Evolutionary conservation across 2,888 invertebrate genomes (phyloP), one percentile per base, ranked within the genome.

Genomic region (Branchellion lobata): DNA sequence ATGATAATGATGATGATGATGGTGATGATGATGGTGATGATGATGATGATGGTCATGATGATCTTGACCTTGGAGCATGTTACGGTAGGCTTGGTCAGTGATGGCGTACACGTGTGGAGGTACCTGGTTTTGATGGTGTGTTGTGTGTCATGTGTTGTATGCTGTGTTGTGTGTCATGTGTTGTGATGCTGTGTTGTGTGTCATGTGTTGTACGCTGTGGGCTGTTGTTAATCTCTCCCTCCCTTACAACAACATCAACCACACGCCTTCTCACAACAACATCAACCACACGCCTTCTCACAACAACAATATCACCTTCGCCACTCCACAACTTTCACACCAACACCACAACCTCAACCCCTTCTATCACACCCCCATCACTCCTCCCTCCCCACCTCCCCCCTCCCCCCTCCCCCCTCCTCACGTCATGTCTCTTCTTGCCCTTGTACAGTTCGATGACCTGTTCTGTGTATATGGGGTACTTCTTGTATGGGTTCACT

Each of bases 41-140:
- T 40, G 5, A 40, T 40, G 5, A 40, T 40, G 5, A 40, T 40
- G 5, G 14, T 40, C 14, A 8, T 40, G 14, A 40, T 40, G 5
- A 40, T 40, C 14, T 8, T 40, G 40, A 91, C 97, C 98, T 93
- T 99, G 98, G 85, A 99, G 91, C 99, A 99, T 99, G 83, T 94
- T 95, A 88, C 98, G 92, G 90, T 99, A 99, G 80, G 99, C 98
- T 81, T 93, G 94, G 89, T 99, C 99, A 84, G 99, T 96, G 89
- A 99, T 98, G 88, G 99, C 98, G 90, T 97, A 99, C 82, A 99
- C 97, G 89, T 99, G 99, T 75, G 99, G 99, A 83, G 99, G 99
- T 84, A 98, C 95, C 90, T 57, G 61, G 21, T 18, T 8, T 8
- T 47, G 47, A 14, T 8, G 8, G 47, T 47, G 47, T 47, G 47